Percentiles rank a stretch among this genome's conserved stretches.
Conservation (phyloP, 2,797 vertebrate species). For the Anas acuta region DNA sequence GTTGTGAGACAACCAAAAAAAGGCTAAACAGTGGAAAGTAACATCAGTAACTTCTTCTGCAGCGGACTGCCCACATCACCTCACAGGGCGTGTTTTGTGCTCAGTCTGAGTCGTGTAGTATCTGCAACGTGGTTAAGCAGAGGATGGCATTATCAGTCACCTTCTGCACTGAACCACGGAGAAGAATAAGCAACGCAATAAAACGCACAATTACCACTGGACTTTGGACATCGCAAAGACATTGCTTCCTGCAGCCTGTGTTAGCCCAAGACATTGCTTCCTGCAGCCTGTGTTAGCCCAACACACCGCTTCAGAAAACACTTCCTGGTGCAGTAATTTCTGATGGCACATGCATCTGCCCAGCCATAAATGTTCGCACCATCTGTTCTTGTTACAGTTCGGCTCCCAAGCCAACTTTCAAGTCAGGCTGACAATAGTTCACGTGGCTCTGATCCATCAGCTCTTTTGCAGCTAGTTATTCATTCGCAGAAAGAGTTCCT, state of each 20-base stretch:
- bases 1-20: neutral
- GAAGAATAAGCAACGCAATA: neutral
- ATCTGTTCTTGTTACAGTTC: constrained; percentile 50
- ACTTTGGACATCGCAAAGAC: constrained; percentile 25
- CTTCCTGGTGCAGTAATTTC: constrained; percentile 31
- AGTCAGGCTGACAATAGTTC: constrained; percentile 46
- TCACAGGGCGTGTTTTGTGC: accelerated
- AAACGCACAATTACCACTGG: constrained; percentile 28
- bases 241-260: constrained; percentile 35
- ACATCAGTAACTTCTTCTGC: neutral
- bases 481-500: constrained; percentile 35
- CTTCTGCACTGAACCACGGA: neutral
- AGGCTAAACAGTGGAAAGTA: neutral
- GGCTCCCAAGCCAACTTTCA: constrained; percentile 51
- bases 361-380: constrained; percentile 47
- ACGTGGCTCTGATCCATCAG: constrained; percentile 54
- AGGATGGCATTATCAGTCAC: neutral
- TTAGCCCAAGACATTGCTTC: neutral
- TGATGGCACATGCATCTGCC: neutral
- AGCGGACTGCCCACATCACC: neutral
- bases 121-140: neutral
- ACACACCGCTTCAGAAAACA: neutral
- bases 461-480: constrained; percentile 48
- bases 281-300: constrained; percentile 18
- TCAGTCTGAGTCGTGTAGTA: neutral